Conservation (phyloP, 2,797 vertebrate species). For the Phylloscopus collybita region DNA sequence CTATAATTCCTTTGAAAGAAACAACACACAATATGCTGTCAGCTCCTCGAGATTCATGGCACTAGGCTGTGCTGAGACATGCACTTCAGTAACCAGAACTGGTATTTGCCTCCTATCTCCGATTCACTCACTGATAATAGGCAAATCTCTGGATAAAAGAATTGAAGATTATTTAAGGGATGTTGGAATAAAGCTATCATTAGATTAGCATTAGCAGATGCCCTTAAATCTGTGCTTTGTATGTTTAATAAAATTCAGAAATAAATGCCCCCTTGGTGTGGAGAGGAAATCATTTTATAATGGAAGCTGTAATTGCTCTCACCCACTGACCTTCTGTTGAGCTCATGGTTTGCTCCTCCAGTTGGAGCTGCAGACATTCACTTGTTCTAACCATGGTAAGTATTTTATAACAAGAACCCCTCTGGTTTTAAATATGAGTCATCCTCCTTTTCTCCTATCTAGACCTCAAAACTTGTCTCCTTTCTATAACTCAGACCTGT, state of each 20-base stretch:
- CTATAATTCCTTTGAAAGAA: not conserved
- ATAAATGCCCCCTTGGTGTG: not conserved
- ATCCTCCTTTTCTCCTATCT: not conserved
- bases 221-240: not conserved
- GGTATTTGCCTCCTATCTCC: not conserved
- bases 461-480: not conserved
- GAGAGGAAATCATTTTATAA: not conserved
- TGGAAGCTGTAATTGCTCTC: not conserved
- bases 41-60: accelerated
- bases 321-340: not conserved
- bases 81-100: not conserved
- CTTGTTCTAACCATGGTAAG: not conserved
- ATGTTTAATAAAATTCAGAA: not conserved
- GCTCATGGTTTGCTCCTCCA: not conserved
- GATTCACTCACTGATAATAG: not conserved
- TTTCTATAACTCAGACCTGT: not conserved
- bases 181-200: not conserved
- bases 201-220: not conserved
- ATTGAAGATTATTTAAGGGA: not conserved
- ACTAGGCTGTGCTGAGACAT: not conserved
- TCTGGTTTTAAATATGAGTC: not conserved
- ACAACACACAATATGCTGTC: not conserved
- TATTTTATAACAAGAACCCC: not conserved
- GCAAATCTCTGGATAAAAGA: not conserved
- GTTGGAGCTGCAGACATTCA: not conserved